A percentile compares a stretch with the other conserved stretches of the same genome.
These are phyloP conservation scores for Tetrao urogallus DNA, from an alignment of 2,113 vertebrate species.

Conservation along the genomic window DNA sequence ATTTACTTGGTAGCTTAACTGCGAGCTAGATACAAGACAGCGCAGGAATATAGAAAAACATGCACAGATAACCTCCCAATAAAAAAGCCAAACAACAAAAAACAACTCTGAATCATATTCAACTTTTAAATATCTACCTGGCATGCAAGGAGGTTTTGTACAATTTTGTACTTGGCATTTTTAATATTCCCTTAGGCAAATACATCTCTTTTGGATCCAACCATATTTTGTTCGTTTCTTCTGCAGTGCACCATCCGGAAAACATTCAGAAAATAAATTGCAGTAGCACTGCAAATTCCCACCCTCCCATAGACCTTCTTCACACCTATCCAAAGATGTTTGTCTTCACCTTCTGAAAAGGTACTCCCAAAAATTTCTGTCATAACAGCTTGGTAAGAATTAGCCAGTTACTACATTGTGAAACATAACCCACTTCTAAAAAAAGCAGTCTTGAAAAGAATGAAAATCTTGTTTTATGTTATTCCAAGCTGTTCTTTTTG, in stretches of 20 bases:
- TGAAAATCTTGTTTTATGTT: background rate
- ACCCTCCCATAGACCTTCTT: background rate
- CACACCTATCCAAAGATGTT: fast-evolving
- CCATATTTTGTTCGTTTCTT: background rate
- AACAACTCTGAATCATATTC: background rate
- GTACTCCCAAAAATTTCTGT: background rate
- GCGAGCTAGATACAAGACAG: background rate
- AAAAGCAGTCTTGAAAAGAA: no score
- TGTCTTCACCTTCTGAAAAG: background rate
- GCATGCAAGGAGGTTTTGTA: background rate
- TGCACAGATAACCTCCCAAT: background rate
- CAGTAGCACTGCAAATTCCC: background rate
- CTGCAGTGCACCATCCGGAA: background rate
- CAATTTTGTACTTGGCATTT: background rate
- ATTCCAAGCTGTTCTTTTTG: background rate
- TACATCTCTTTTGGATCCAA: background rate
- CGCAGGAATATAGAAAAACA: background rate
- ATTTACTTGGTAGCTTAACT: background rate
- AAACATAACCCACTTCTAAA: background rate
- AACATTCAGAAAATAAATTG: background rate
- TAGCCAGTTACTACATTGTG: background rate
- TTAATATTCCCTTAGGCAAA: background rate
- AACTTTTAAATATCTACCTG: background rate
- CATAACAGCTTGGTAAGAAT: background rate
- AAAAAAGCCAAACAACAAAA: background rate